Evolutionary conservation across 2,113 vertebrate genomes (phyloP), one percentile per base, ranked within the genome.

Genomic region (Passerina amoena): DNA sequence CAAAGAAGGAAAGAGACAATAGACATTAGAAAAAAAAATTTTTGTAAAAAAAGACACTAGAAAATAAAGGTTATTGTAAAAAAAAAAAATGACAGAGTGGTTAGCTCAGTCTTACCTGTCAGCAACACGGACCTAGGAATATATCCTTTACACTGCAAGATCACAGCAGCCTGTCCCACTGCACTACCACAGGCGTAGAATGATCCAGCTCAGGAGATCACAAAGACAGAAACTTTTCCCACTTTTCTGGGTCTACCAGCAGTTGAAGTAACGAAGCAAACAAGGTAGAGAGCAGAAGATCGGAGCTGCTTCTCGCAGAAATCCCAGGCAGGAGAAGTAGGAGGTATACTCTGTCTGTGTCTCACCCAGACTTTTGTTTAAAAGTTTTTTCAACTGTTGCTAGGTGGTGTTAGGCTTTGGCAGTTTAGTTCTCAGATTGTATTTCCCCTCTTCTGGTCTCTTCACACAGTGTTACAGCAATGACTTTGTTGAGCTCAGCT

Each of bases 381-480:
- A 97, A 96, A 98, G 97, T 97, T 97, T 98, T 97, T 98, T 97
- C 98, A 97, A 97, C 98, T 98, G 98, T 98, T 98, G 98, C 98
- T 98, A 98, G 98, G 98, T 98, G 98, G 97, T 97, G 97, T 97
- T 98, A 96, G 97, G 96, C 95, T 97, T 97, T 97, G 97, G 98
- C 98, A 97, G 98, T 98, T 97, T 96, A 97, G 97, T 96, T 97
- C 98, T 96, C 94, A 97, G 97, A 98, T 98, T 97, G 97, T 96
- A 97, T 98, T 98, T 98, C 96, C 96, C 96, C 96, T 97, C 96
- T 91, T 96, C 97, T 97, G 97, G 96, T 97, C 97, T 97, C 96
- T 96, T 95, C 97, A 95, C 97, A 90, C 97, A 94, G 97, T 92
- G 97, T 96, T 96, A 92, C 97, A 95, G 98, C 97, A 97, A 96